These are phyloP conservation scores for Enteromius unitaeniatus DNA, from an alignment of 2,797 vertebrate species.

Conservation along the genomic window DNA sequence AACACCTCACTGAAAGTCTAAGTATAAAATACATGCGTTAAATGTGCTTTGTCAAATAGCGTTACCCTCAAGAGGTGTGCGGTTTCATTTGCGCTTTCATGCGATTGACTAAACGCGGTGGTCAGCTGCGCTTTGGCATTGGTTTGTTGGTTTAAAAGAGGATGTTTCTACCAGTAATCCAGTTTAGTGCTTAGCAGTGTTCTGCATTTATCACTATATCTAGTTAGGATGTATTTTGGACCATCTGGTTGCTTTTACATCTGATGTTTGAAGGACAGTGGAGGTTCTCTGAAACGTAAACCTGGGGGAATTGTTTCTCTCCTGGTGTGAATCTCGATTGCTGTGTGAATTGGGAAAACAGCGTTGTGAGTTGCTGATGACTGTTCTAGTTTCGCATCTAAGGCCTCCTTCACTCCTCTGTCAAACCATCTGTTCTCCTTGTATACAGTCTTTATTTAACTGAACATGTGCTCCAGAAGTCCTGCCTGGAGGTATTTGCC, in stretches of 20 bases:
- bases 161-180: not conserved
- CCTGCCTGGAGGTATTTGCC: slow-evolving; percentile 1
- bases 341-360: slow-evolving; percentile 24
- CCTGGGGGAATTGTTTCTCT: slow-evolving; percentile 1
- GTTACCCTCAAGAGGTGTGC: not conserved
- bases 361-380: not conserved
- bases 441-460: slow-evolving; percentile 13
- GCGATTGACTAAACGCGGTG: slow-evolving; percentile 9
- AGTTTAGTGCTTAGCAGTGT: not conserved
- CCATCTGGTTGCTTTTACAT: slow-evolving; percentile 32
- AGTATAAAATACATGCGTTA: slow-evolving; percentile 18
- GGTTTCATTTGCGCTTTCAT: slow-evolving; percentile 5
- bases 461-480: slow-evolving; percentile 18
- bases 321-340: slow-evolving; percentile 10
- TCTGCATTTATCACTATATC: not conserved
- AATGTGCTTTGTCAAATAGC: slow-evolving; percentile 27
- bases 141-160: slow-evolving; percentile 7
- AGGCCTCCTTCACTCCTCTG: slow-evolving; percentile 7
- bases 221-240: not conserved
- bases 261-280: slow-evolving; percentile 19
- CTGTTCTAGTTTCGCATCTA: not conserved
- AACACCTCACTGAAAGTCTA: slow-evolving; percentile 52
- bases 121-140: not conserved
- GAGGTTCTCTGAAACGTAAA: slow-evolving; percentile 6
- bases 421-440: slow-evolving; percentile 18